Percentiles rank a stretch among this genome's conserved stretches.
These are phyloP conservation scores for Drosophila santomea DNA, from an alignment of 1,140 invertebrate species.

Conservation along the genomic window DNA sequence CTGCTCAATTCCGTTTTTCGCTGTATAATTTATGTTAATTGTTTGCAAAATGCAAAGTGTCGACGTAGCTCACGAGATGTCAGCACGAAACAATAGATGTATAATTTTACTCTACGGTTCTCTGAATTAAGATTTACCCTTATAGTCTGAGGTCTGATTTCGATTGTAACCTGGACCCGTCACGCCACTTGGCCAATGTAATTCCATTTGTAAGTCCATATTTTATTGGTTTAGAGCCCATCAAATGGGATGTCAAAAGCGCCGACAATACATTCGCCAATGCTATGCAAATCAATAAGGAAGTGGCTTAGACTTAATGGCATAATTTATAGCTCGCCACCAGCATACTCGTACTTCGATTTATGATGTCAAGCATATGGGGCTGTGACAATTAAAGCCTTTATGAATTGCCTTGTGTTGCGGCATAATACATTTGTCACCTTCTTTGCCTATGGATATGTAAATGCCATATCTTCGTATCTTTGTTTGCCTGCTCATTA, in stretches of 20 bases:
- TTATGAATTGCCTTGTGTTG: constrained; percentile 36
- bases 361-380: constrained; percentile 41
- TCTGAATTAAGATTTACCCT: background rate
- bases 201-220: constrained; percentile 39
- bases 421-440: constrained; percentile 36
- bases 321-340: constrained; percentile 51
- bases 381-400: constrained; percentile 37
- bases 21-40: constrained; percentile 65
- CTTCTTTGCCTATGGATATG: constrained; percentile 31
- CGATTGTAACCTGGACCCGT: constrained; percentile 2
- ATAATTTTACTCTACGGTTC: constrained; percentile 42
- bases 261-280: constrained; percentile 32
- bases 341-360: constrained; percentile 23
- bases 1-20: constrained; percentile 13
- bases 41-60: constrained; percentile 55
- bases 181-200: constrained; percentile 15
- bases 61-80: constrained; percentile 46
- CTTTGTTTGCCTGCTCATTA: constrained; percentile 7
- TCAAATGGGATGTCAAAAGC: constrained; percentile 44
- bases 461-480: constrained; percentile 26
- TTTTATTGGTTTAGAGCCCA: constrained; percentile 56
- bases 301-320: constrained; percentile 58
- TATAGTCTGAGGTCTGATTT: constrained; percentile 1
- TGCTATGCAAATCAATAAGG: constrained; percentile 54
- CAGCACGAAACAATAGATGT: constrained; percentile 38